Evolutionary conservation across 2,113 vertebrate species (phyloP).

Genomic region (Gavialis gangeticus): DNA sequence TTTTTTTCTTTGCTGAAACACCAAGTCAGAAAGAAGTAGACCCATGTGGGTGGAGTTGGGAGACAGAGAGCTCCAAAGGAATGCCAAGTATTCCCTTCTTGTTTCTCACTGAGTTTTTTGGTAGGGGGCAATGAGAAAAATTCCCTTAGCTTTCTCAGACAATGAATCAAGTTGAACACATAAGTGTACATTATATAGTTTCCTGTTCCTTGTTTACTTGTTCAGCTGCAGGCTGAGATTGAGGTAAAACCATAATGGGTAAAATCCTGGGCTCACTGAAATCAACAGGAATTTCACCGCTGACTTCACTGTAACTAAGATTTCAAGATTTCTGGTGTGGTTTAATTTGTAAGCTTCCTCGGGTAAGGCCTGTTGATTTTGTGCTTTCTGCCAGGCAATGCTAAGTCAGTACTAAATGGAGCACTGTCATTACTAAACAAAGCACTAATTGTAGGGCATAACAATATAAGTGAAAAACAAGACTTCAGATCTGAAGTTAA

Average conservation of each 20-base stretch:
- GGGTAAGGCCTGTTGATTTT: no score
- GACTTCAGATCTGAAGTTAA: no score
- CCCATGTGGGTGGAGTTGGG: not conserved
- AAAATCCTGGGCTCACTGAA: no score
- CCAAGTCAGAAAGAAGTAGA: not conserved
- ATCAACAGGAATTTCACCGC: no score
- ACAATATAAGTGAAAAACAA: no score
- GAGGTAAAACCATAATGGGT: no score
- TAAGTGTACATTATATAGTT: not conserved
- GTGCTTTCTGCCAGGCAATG: no score
- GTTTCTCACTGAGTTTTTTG: not conserved
- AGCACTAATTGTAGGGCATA: not conserved
- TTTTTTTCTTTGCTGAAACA: not conserved
- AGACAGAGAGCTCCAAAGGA: not conserved
- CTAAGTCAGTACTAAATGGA: no score
- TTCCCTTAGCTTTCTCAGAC: not conserved
- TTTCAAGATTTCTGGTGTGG: no score
- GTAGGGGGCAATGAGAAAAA: not conserved
- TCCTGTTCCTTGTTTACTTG: not conserved
- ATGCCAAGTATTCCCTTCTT: not conserved
- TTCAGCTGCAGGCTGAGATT: no score
- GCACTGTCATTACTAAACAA: not conserved
- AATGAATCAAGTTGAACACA: not conserved
- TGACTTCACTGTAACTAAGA: no score
- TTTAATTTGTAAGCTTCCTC: no score